Conservation (phyloP, 2,113 vertebrate species). For the Saccopteryx leptura region DNA sequence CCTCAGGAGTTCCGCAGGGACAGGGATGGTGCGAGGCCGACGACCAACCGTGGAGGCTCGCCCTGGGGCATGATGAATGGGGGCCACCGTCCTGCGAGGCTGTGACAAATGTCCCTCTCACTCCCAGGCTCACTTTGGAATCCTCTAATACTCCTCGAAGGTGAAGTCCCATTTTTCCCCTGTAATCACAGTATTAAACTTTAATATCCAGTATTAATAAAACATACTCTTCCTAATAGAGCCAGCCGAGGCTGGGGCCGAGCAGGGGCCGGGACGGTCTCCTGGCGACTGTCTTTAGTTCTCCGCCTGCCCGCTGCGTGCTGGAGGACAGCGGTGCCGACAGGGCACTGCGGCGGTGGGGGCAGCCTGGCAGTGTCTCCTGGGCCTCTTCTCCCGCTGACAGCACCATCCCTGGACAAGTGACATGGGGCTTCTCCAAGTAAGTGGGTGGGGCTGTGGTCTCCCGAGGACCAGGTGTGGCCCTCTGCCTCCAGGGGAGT, state of each 20-base stretch:
- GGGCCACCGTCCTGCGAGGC: not conserved
- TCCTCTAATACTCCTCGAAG: slow-evolving; percentile 80
- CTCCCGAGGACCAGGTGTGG: fast-evolving
- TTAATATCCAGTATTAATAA: slow-evolving; percentile 86
- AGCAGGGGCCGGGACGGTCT: not conserved
- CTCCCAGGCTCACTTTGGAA: slow-evolving; percentile 56
- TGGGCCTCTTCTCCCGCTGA: too few species aligned
- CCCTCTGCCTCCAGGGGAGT: fast-evolving
- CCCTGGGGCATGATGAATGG: not conserved
- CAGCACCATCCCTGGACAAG: not conserved
- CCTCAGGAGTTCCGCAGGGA: fast-evolving
- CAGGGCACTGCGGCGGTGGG: fast-evolving
- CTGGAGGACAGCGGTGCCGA: fast-evolving
- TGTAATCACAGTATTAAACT: slow-evolving; percentile 88
- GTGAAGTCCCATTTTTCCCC: slow-evolving; percentile 85
- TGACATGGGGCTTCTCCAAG: fast-evolving
- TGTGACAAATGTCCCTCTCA: slow-evolving; percentile 79
- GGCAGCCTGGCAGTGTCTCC: fast-evolving
- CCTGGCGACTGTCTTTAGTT: not conserved
- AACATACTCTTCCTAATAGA: slow-evolving; percentile 77
- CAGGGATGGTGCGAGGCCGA: fast-evolving
- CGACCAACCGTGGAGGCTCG: fast-evolving
- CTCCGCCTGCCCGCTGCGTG: not conserved
- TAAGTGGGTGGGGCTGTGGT: fast-evolving
- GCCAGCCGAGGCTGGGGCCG: not conserved